Percentiles rank a stretch among this genome's conserved stretches.
These are phyloP conservation scores for Pseudomyrmex concolor DNA, from an alignment of 1,140 invertebrate genomes.

Conservation along the genomic window DNA sequence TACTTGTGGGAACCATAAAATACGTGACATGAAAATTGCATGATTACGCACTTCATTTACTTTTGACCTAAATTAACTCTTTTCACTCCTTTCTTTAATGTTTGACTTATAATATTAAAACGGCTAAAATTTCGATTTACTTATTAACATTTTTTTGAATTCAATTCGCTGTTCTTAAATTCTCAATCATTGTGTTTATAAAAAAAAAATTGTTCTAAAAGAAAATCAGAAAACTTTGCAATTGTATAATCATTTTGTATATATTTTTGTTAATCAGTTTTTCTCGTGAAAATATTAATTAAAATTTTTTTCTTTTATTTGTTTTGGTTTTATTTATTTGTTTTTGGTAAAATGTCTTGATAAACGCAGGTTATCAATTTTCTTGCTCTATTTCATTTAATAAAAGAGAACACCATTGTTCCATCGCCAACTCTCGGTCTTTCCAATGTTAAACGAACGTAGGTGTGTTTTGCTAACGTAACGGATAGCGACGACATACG, in stretches of 20 bases:
- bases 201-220: too few species aligned
- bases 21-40: neutral
- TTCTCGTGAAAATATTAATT: too few species aligned
- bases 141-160: neutral
- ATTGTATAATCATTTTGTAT: neutral
- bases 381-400: constrained; percentile 8
- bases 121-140: neutral
- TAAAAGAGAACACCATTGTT: constrained; percentile 16
- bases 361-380: too few species aligned
- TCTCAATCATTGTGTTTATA: too few species aligned
- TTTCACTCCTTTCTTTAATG: neutral
- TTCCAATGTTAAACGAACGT: constrained; percentile 29
- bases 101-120: neutral
- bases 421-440: constrained; percentile 42
- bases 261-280: neutral
- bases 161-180: neutral
- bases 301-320: neutral
- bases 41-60: neutral
- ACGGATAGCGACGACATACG: constrained; percentile 58
- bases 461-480: constrained; percentile 61
- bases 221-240: too few species aligned
- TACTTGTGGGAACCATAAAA: constrained; percentile 20
- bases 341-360: neutral
- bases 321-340: neutral
- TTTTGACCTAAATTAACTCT: neutral